Percentiles rank a stretch among this genome's conserved stretches.
phyloP scores from a whole-genome alignment of 2,113 vertebrate species.

The Cromileptes altivelis region DNA sequence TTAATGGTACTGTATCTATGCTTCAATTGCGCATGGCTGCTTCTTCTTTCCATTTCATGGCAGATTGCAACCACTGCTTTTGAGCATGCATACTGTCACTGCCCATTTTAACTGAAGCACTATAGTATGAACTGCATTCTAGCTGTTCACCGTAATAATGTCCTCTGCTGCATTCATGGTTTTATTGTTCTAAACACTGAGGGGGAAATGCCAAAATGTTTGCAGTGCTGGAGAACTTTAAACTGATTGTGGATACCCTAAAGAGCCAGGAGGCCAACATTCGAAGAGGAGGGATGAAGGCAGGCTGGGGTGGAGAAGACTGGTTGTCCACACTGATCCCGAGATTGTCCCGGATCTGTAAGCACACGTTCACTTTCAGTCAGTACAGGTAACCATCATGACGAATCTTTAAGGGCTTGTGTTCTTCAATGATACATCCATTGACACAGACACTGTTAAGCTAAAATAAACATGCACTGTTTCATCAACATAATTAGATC shows the following conservation, averaged over 20 bases:
- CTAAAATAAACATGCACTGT: neutral
- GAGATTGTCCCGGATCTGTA: conserved; percentile 96
- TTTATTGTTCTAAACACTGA: too few species aligned
- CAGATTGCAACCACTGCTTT: too few species aligned
- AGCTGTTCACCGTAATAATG: too few species aligned
- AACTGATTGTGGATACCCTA: conserved; percentile 84
- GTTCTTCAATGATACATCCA: neutral
- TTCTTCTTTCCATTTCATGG: too few species aligned
- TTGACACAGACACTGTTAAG: neutral
- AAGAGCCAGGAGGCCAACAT: conserved; percentile 99
- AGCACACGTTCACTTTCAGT: conserved; percentile 42
- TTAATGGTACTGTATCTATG: too few species aligned
- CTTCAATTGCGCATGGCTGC: too few species aligned
- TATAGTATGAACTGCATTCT: too few species aligned
- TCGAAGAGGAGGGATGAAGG: conserved; percentile 95
- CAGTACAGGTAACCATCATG: neutral
- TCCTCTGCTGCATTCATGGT: too few species aligned
- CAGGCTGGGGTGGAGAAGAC: conserved; percentile 91
- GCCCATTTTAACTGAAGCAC: too few species aligned
- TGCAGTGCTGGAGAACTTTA: too few species aligned
- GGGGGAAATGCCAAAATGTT: too few species aligned
- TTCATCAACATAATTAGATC: neutral
- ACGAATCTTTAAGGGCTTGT: neutral
- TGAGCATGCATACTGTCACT: too few species aligned
- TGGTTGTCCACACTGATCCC: conserved; percentile 96